Evolutionary conservation across 2,888 invertebrate species (phyloP).

Genomic region (Carterocephalus palaemon): DNA sequence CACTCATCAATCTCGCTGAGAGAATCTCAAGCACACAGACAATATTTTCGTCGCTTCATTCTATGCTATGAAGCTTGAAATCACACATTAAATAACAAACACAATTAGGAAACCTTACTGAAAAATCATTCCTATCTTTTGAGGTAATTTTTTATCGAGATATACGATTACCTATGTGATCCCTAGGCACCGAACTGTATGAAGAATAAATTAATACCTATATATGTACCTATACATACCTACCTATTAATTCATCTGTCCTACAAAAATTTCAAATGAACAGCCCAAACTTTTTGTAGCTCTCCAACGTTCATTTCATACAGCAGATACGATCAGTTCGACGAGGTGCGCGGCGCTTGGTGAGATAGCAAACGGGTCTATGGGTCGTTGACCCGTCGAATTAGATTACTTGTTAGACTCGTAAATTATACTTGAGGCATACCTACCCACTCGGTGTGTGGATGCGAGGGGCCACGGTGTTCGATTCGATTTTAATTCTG

Average conservation of each 20-base stretch:
- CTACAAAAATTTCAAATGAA: slow-evolving; percentile 12
- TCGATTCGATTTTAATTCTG: background rate
- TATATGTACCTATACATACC: background rate
- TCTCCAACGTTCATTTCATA: background rate
- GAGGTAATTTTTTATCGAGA: no score
- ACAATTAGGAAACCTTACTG: no score
- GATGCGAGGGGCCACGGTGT: slow-evolving; percentile 12
- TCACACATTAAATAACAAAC: no score
- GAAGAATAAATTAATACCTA: background rate
- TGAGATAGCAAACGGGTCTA: slow-evolving; percentile 39
- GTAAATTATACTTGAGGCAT: slow-evolving; percentile 20
- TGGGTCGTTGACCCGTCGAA: slow-evolving; percentile 35
- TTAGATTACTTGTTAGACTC: slow-evolving; percentile 25
- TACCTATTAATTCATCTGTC: background rate
- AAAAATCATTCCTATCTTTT: no score
- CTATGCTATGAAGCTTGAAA: no score
- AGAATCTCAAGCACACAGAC: no score
- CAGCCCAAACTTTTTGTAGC: slow-evolving; percentile 8
- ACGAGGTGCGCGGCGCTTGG: slow-evolving; percentile 32
- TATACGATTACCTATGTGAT: no score
- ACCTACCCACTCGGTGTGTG: slow-evolving; percentile 16
- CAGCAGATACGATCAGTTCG: slow-evolving; percentile 28
- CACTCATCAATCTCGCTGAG: no score
- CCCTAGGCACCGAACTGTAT: no score
- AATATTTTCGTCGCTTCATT: no score